phyloP scores from a whole-genome alignment of 2,888 invertebrate genomes.

The Drosophila birchii region DNA sequence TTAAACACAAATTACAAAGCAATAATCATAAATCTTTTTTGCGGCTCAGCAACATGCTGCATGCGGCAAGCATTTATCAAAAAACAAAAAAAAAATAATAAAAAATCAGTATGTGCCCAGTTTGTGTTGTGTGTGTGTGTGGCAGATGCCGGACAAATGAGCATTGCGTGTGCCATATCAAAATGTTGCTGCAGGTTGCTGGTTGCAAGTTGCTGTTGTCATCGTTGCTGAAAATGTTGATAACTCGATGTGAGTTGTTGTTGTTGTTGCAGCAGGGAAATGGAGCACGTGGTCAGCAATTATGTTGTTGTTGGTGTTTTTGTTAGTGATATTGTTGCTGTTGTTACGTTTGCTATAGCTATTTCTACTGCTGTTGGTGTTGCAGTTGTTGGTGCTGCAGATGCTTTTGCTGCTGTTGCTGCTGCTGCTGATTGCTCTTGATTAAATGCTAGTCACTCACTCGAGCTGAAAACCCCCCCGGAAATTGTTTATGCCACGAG shows the following conservation, averaged over 20 bases:
- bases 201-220: slow-evolving; percentile 53
- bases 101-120: slow-evolving; percentile 17
- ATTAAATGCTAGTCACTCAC: slow-evolving; percentile 77
- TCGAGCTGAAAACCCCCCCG: slow-evolving; percentile 60
- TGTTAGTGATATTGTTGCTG: slow-evolving; percentile 32
- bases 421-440: slow-evolving; percentile 73
- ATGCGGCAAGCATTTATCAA: slow-evolving; percentile 68
- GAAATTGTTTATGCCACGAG: slow-evolving; percentile 75
- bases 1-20: slow-evolving; percentile 79
- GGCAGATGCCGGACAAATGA: slow-evolving; percentile 73
- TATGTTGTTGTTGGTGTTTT: slow-evolving; percentile 47
- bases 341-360: slow-evolving; percentile 22
- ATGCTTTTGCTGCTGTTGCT: slow-evolving; percentile 34
- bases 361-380: slow-evolving; percentile 32
- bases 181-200: slow-evolving; percentile 35
- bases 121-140: slow-evolving; percentile 46
- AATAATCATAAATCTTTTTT: slow-evolving; percentile 79
- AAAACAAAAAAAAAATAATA: slow-evolving; percentile 34
- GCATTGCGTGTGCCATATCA: slow-evolving; percentile 76
- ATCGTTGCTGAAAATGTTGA: slow-evolving; percentile 66
- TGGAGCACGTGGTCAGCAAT: slow-evolving; percentile 68
- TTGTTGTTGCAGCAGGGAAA: slow-evolving; percentile 60
- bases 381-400: slow-evolving; percentile 30
- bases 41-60: slow-evolving; percentile 76
- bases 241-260: slow-evolving; percentile 25